phyloP scores from a whole-genome alignment of 2,888 invertebrate species.

The Leucania comma region DNA sequence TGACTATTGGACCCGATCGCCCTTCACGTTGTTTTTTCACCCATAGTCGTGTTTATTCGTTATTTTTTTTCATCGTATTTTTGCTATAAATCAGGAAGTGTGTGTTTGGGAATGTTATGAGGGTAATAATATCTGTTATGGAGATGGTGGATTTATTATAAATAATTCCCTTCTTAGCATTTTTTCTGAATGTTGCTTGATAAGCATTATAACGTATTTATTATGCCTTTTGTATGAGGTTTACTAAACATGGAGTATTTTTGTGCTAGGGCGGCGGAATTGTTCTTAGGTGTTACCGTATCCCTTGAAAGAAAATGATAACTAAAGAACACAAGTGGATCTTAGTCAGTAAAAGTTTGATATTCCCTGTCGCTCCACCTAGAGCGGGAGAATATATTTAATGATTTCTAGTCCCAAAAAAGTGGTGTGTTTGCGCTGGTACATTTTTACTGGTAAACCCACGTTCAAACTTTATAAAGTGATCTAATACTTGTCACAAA shows the following conservation, averaged over 20 bases:
- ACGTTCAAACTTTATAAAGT: background rate
- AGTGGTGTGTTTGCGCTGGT: background rate
- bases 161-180: constrained; percentile 13
- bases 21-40: constrained; percentile 59
- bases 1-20: constrained; percentile 75
- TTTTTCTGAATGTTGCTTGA: constrained; percentile 18
- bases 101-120: constrained; percentile 32
- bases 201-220: constrained; percentile 6
- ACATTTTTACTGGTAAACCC: background rate
- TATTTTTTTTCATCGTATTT: constrained; percentile 23
- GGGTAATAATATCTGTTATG: constrained; percentile 33
- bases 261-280: background rate
- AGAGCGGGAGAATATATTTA: no score
- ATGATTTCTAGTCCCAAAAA: no score
- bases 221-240: background rate
- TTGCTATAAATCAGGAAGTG: constrained; percentile 28
- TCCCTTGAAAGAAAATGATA: no score
- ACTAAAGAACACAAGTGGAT: no score
- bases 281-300: no score
- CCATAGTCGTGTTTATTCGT: constrained; percentile 19
- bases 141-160: constrained; percentile 29
- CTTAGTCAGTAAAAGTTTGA: no score
- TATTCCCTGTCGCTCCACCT: no score
- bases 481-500: background rate
- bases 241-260: background rate